These are phyloP conservation scores for Drosophila grimshawi DNA, from an alignment of 1,140 invertebrate species.

Conservation along the genomic window DNA sequence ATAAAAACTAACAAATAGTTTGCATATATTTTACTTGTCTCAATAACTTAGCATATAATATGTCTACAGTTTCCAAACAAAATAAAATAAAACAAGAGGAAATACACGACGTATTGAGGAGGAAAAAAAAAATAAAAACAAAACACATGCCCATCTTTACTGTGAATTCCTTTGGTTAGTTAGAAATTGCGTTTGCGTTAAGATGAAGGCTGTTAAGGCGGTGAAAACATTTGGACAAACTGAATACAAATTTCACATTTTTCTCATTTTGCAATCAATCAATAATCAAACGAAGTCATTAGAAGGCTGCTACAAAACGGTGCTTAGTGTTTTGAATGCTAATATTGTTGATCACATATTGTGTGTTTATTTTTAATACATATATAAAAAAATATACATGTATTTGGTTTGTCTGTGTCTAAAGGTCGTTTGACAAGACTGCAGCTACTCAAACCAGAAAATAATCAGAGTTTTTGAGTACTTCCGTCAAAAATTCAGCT, in stretches of 20 bases:
- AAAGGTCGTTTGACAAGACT: constrained; percentile 29
- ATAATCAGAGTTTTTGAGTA: background rate
- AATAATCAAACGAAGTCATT: constrained; percentile 36
- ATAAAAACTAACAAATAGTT: constrained; percentile 53
- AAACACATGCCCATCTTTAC: background rate
- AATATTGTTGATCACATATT: constrained; percentile 8
- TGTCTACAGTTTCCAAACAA: background rate
- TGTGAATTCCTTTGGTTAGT: background rate
- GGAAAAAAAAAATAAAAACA: background rate
- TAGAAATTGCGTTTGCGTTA: constrained; percentile 1
- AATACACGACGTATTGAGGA: constrained; percentile 11
- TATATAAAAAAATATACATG: background rate
- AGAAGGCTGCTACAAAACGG: constrained; percentile 23
- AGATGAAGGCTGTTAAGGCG: constrained; percentile 37
- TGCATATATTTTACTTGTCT: constrained; percentile 53
- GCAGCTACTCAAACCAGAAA: background rate
- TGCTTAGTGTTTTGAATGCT: constrained; percentile 3
- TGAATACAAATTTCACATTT: constrained; percentile 54
- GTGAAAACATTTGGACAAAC: constrained; percentile 43
- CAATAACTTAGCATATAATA: constrained; percentile 23
- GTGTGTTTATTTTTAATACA: constrained; percentile 1
- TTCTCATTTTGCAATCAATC: constrained; percentile 63
- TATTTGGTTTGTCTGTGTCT: constrained; percentile 3
- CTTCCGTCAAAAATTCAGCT: constrained; percentile 40
- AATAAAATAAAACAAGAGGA: constrained; percentile 12